These are phyloP conservation scores for Automeris io DNA, from an alignment of 2,888 invertebrate species.

Conservation along the genomic window DNA sequence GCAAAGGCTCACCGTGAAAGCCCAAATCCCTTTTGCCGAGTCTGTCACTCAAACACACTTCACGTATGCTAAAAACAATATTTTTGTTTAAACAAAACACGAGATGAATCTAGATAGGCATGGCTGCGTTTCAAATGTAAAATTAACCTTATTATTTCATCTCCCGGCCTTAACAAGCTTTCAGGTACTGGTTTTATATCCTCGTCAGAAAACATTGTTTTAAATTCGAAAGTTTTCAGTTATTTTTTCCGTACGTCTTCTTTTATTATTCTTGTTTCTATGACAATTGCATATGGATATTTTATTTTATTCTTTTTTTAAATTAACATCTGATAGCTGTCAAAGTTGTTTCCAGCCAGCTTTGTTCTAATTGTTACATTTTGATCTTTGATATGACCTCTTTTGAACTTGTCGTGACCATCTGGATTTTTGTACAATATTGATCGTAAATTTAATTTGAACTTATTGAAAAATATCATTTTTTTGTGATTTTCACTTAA, in stretches of 20 bases:
- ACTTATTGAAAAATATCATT: no score
- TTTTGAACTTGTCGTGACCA: slow-evolving; percentile 31
- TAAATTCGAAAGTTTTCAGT: slow-evolving; percentile 66
- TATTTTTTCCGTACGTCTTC: slow-evolving; percentile 53
- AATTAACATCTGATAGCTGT: slow-evolving; percentile 11
- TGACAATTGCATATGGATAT: slow-evolving; percentile 41
- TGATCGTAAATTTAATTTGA: background rate
- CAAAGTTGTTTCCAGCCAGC: slow-evolving; percentile 9
- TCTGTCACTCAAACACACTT: slow-evolving; percentile 64
- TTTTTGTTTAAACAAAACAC: slow-evolving; percentile 24
- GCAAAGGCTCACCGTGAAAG: slow-evolving; percentile 41
- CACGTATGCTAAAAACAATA: slow-evolving; percentile 52
- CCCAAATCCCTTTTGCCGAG: slow-evolving; percentile 55
- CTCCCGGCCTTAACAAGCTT: slow-evolving; percentile 57
- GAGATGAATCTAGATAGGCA: slow-evolving; percentile 41
- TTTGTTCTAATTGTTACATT: slow-evolving; percentile 10
- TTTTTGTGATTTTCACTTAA: no score
- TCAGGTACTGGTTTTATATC: slow-evolving; percentile 67
- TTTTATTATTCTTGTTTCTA: slow-evolving; percentile 55
- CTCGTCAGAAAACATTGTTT: slow-evolving; percentile 71
- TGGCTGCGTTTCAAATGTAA: slow-evolving; percentile 29
- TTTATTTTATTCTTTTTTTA: slow-evolving; percentile 27
- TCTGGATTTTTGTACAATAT: background rate
- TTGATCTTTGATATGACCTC: no score
- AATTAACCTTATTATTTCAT: slow-evolving; percentile 66